Base-by-base conservation (phyloP, 2,888 invertebrate species). In the Cantharis flavilabris region DNA sequence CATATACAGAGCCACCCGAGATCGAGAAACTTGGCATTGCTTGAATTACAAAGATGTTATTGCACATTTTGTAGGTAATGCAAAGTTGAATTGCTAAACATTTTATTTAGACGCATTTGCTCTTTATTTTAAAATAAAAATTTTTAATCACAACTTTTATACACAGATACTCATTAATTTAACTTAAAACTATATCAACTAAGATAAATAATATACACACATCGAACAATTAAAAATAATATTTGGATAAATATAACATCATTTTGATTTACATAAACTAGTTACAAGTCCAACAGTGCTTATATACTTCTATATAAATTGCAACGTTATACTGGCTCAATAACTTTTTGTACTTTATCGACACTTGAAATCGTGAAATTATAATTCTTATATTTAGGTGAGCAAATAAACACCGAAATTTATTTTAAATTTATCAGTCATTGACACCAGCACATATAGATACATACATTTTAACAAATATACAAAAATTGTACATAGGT, bases 281-380 rank as follows among this genome's bases (percentile, higher is more conserved):
- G 69, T 73, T 71, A 30, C 28, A 75, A 70, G 30, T 76, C 26
- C 75, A 76, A 78, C 76, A 77, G 72, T 75, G 71, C 71, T 74
- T 77, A 77, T 71, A 73, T 72, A 67, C 65, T 49, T 77, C 30
- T 77, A 76, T 49, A 76, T 77, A 73, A 74, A 77, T 67, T 72
- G 28, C 71, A 77, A 77, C 63, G 23, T 70, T 65, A 62, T 75
- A 78, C 78, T 78, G 78, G 78, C 76, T 70, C 70, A 78, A 76
- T 76, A 78, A 76, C 28, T 73, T 23, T 78, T 75, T 78, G 75
- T 75, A 75, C 72, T 70, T 70, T 72, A 74, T 64, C 18, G 49
- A 67, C 49, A 73, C 16, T 18, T 72, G 65, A 33, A 67, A 23
- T 20, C n/a, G 71, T 65, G 20, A 49, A 20, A 26, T 70, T 33